Evolutionary conservation across 2,888 invertebrate species (phyloP).

Genomic region (Drosophila falleni): DNA sequence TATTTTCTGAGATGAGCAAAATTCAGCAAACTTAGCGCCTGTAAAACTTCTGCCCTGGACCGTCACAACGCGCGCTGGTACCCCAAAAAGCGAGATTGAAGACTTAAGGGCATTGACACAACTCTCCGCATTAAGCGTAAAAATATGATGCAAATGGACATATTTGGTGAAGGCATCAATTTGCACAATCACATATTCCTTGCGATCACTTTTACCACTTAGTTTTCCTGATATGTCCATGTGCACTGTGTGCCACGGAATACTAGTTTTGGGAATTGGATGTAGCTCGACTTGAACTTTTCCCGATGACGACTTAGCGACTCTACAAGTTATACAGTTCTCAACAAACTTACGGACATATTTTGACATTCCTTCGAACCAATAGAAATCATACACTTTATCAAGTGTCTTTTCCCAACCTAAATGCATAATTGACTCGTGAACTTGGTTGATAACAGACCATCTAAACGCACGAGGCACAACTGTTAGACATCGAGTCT

Average conservation of each 20-base stretch:
- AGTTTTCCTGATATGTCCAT: background rate
- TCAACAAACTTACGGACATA: too few relatives aligned
- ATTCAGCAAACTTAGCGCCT: too few relatives aligned
- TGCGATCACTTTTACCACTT: slow-evolving; percentile 4
- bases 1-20: too few relatives aligned
- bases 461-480: background rate
- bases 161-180: slow-evolving; percentile 3
- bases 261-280: slow-evolving; percentile 2
- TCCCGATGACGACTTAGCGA: slow-evolving; percentile 1
- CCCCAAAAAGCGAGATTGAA: background rate
- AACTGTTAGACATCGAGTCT: slow-evolving; percentile 21
- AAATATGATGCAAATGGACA: background rate
- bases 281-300: slow-evolving; percentile 15
- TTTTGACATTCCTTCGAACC: background rate
- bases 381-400: slow-evolving; percentile 12
- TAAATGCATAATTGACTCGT: slow-evolving; percentile 12
- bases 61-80: background rate
- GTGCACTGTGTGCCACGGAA: slow-evolving; percentile 1
- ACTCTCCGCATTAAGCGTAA: background rate
- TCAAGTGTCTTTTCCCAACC: slow-evolving; percentile 9
- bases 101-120: background rate
- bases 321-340: background rate
- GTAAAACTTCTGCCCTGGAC: background rate
- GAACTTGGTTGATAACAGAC: slow-evolving; percentile 20
- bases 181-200: background rate